Evolutionary conservation across 2,888 invertebrate species (phyloP), one percentile per base, ranked within the genome.

Genomic region (Muscina levida): DNA sequence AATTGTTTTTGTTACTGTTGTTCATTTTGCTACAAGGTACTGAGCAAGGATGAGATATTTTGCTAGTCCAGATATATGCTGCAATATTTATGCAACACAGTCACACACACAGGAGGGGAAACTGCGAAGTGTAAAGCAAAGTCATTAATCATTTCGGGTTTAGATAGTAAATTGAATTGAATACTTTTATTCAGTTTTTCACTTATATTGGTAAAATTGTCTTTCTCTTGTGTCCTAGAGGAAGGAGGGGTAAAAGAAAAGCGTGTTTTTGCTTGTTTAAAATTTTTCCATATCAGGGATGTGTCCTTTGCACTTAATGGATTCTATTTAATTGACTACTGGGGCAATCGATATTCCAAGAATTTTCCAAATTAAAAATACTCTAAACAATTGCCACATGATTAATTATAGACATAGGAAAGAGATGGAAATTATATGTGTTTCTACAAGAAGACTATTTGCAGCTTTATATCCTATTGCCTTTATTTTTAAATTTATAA

Each of bases 1-100:
- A 77, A 81, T 81, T 81, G 74, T 81, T 81, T 81, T 81, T 81
- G 77, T 77, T 77, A 77, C 77, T 53, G 56, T 59, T 37, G 56
- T 56, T 56, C 62, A 72, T 81, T n/a, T 77, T 81, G 77, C 74
- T 81, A 75, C n/a, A n/a, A n/a, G n/a, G n/a, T 77, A 81, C 77
- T 81, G 74, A 74, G 77, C n/a, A n/a, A 56, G 57, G 59, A 59
- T 17, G 1, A n/a, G 31, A 57, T 70, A 56, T 31, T 37, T 39
- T 11, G 10, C 6, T 39, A 42, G 10, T 15, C 42, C 19, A n/a
- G 42, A 39, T 42, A 22, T 62, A 22, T 42, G 42, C 19, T 62
- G 81, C 74, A 74, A 46, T 75, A 26, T 65, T 81, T 81, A 77
- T 81, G 81, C 81, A 77, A 75, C 53, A 65, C n/a, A n/a, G n/a